A percentile compares a stretch with the other conserved stretches of the same genome.
Conservation (phyloP, 1,140 invertebrate genomes). For the Solenopsis invicta region DNA sequence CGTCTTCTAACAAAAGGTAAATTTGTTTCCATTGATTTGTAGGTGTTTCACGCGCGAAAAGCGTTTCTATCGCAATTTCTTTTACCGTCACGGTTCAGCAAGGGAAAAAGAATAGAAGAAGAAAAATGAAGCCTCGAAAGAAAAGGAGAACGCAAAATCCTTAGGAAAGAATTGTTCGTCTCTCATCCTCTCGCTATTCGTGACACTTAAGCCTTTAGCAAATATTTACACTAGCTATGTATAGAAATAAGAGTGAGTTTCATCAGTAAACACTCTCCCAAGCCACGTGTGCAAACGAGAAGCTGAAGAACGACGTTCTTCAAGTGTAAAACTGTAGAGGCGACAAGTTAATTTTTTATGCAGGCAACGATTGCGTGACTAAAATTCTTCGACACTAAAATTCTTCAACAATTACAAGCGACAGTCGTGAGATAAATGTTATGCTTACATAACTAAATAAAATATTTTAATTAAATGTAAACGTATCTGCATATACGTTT, state of each 20-base stretch:
- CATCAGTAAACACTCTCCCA: conserved; percentile 54
- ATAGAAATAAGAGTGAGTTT: conserved; percentile 64
- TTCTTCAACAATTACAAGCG: background rate
- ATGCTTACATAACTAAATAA: background rate
- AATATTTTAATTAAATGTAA: background rate
- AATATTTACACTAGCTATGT: conserved; percentile 66
- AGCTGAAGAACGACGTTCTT: background rate
- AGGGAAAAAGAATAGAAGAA: background rate
- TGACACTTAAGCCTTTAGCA: conserved; percentile 56
- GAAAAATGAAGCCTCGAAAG: background rate
- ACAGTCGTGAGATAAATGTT: background rate
- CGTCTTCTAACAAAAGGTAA: conserved; percentile 16
- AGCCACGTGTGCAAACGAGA: background rate
- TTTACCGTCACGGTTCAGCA: background rate
- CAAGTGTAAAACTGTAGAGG: conserved; percentile 18
- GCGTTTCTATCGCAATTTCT: conserved; percentile 19
- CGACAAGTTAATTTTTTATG: conserved; percentile 23
- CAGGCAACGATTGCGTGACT: background rate
- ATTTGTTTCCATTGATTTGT: conserved; percentile 24
- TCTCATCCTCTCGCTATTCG: conserved; percentile 32
- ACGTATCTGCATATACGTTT: background rate
- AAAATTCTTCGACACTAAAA: background rate
- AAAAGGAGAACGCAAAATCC: background rate
- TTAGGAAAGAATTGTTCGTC: conserved; percentile 28
- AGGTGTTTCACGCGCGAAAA: background rate